A percentile compares a stretch with the other conserved stretches of the same genome.
Evolutionary conservation across 2,113 vertebrate genomes (phyloP).

Genomic region (Phalacrocorax pelagicus): DNA sequence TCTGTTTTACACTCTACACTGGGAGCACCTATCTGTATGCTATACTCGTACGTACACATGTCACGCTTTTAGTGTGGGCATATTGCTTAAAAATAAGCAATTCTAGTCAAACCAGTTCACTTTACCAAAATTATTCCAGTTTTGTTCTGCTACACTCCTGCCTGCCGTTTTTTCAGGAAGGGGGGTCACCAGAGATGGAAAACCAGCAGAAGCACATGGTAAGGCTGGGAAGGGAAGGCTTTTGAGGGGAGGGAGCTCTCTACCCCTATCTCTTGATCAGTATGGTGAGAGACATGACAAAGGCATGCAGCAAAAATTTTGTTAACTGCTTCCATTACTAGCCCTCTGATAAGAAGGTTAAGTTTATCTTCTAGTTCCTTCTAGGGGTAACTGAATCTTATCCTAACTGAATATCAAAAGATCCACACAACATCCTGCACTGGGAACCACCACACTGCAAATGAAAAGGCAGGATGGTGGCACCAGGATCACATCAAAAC

Average conservation of each 20-base stretch:
- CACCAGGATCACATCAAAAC: neutral
- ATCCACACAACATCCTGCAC: neutral
- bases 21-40: neutral
- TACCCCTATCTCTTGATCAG: neutral
- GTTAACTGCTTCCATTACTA: neutral
- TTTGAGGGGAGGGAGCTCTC: neutral
- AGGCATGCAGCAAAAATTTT: neutral
- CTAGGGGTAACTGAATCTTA: neutral
- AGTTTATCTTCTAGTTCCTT: neutral
- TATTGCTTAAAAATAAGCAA: neutral
- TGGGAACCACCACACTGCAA: neutral
- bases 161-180: neutral
- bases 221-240: neutral
- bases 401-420: neutral
- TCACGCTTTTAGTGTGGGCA: neutral
- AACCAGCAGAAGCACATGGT: neutral
- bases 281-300: neutral
- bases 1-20: neutral
- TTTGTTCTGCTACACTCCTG: neutral
- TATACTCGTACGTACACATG: fast-evolving
- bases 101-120: neutral
- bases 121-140: neutral
- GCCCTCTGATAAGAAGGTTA: neutral
- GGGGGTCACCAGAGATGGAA: neutral
- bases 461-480: neutral